Base-by-base conservation (phyloP, 2,888 invertebrate species). In the Gryllus longicercus region DNA sequence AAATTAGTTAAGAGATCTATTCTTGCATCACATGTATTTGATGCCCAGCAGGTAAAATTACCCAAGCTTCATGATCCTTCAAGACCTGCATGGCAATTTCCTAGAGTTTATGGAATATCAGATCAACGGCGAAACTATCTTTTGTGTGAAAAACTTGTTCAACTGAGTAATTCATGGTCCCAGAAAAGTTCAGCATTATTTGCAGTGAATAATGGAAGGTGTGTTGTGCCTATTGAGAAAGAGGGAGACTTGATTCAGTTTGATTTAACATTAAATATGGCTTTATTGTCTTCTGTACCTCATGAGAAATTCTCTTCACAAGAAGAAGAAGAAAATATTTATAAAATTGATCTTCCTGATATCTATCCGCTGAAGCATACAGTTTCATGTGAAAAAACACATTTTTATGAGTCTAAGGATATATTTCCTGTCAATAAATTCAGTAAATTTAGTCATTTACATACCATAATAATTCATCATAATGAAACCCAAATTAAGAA, bases 381-480 rank as follows among this genome's bases (percentile, higher is more conserved):
- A 1, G 89, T 95, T 79, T 92, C 94, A 77, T 86, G 95, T 81
- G 88, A 89, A 18, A 86, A 89, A 80, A 88, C 90, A 79, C 90
- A 94, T 86, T 90, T 94, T 85, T 94, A 94, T 85, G 87, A 89
- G 80, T 86, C 89, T 21, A 86, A 87, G 77, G 91, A 93, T 86
- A 86, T 89, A 84, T 94, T 93, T 86, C 93, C 76, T 21, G 76
- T 77, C 75, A 78, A 80, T 76, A 76, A 16, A 1, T 16, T 63
- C 25, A 80, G 77, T 5, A 78, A 77, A 50, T 51, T 74, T 38
- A 77, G 10, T 12, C 51, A 79, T 81, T 77, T 82, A 0, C 96
- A 97, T 85, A 96, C 96, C 51, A 89, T 95, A 38, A 91, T 95
- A 86, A 86, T 94, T n/a, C 90, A 92, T 84, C 93, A 90, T 85